Conservation (phyloP, 2,113 vertebrate species). For the Myiopsitta monachus region DNA sequence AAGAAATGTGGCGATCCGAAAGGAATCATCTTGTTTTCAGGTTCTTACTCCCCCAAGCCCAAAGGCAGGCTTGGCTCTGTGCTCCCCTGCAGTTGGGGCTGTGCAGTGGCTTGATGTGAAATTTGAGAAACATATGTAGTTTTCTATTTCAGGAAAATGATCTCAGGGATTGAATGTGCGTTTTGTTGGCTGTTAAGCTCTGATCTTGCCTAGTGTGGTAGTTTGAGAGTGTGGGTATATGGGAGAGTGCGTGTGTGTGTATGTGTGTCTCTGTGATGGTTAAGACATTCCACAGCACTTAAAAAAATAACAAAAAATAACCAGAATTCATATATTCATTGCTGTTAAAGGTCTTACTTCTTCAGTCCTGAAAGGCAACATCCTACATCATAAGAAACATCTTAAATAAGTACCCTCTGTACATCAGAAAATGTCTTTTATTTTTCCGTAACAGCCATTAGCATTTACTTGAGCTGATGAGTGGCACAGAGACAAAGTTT, state of each 20-base stretch:
- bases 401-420: slow-evolving; percentile 13
- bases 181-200: slow-evolving; percentile 77
- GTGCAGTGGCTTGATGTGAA: slow-evolving; percentile 82
- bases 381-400: slow-evolving; percentile 11
- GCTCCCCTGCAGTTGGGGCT: slow-evolving; percentile 71
- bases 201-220: slow-evolving; percentile 78
- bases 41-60: slow-evolving; percentile 28
- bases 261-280: slow-evolving; percentile 54
- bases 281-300: slow-evolving; percentile 57
- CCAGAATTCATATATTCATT: slow-evolving; percentile 42
- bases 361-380: neutral
- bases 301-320: neutral
- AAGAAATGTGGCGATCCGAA: slow-evolving; percentile 61
- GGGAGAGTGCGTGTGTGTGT: neutral
- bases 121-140: slow-evolving; percentile 84
- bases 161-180: slow-evolving; percentile 78
- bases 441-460: slow-evolving; percentile 44
- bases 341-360: neutral
- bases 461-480: slow-evolving; percentile 25
- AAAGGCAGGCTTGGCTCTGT: slow-evolving; percentile 66
- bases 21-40: slow-evolving; percentile 54
- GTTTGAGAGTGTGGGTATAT: slow-evolving; percentile 6
- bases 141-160: slow-evolving; percentile 86
- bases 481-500: neutral
- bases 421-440: slow-evolving; percentile 21